Conservation (phyloP, 2,113 vertebrate genomes). For the Laticauda laticaudata region DNA sequence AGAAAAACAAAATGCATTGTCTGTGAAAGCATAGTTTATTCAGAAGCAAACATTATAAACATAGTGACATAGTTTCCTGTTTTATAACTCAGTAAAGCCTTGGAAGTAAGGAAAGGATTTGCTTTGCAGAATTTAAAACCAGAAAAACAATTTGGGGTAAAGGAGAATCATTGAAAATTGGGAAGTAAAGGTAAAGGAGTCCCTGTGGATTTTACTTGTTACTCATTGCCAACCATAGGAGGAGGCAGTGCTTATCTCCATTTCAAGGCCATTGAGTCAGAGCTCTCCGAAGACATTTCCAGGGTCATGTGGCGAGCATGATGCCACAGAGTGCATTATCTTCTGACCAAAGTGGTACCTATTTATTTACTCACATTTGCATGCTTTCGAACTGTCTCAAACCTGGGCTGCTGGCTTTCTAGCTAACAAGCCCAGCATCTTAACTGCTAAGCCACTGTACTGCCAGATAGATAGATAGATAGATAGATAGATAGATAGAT, state of each 20-base stretch:
- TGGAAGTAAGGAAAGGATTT: not conserved
- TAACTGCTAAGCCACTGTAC: not conserved
- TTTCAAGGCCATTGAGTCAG: not conserved
- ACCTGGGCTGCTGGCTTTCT: not conserved
- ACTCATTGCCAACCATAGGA: not conserved
- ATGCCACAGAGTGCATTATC: not conserved
- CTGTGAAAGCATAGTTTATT: not conserved
- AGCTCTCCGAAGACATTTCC: not conserved
- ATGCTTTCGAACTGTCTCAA: not conserved
- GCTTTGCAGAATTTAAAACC: not conserved
- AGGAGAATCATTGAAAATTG: not conserved
- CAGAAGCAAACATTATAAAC: not conserved
- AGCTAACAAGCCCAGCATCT: not conserved
- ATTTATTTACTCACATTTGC: not conserved
- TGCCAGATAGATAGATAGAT: too few species aligned
- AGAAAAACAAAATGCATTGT: not conserved
- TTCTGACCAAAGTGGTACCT: not conserved
- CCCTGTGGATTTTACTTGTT: not conserved
- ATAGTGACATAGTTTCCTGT: not conserved
- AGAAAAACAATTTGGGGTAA: not conserved
- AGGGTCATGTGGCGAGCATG: not conserved
- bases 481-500: too few species aligned
- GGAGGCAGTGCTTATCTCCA: not conserved
- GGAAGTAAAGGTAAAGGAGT: not conserved
- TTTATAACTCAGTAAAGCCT: not conserved